Conservation (phyloP, 2,888 invertebrate species). For the Xestia rhomboidea region DNA sequence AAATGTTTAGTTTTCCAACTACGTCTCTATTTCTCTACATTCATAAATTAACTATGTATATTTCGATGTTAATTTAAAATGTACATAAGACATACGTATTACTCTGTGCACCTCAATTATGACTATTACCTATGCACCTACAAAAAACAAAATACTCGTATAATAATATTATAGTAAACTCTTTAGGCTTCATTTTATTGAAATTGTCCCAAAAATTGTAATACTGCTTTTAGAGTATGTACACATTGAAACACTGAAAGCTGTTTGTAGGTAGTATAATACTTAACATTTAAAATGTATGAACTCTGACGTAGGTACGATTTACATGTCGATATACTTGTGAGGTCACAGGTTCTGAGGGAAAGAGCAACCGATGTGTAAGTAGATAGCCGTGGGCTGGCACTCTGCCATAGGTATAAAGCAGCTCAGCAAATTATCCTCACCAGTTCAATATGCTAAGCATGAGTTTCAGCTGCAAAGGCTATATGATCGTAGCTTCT, state of each 20-base stretch:
- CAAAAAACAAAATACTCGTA: neutral
- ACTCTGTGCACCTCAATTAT: neutral
- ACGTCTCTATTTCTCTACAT: conserved; percentile 23
- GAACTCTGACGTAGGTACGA: neutral
- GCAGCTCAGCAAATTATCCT: conserved; percentile 20
- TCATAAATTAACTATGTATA: neutral
- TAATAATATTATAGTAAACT: neutral
- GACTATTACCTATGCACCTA: neutral
- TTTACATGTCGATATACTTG: conserved; percentile 2
- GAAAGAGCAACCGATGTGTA: conserved; percentile 34
- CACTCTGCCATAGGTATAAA: conserved; percentile 40
- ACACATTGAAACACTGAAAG: conserved; percentile 3
- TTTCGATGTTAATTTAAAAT: conserved; percentile 3
- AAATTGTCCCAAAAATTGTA: neutral
- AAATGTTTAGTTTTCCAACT: conserved; percentile 52
- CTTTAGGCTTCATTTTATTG: neutral
- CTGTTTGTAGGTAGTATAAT: neutral
- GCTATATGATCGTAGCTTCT: neutral
- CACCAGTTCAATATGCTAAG: conserved; percentile 14
- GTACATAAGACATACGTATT: neutral
- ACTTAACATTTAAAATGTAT: conserved; percentile 10
- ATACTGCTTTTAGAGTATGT: neutral
- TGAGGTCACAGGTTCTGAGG: conserved; percentile 1
- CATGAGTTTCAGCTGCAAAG: neutral
- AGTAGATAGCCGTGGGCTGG: conserved; percentile 23